Base-by-base conservation (phyloP, 2,113 vertebrate species). In the Turnix velox region DNA sequence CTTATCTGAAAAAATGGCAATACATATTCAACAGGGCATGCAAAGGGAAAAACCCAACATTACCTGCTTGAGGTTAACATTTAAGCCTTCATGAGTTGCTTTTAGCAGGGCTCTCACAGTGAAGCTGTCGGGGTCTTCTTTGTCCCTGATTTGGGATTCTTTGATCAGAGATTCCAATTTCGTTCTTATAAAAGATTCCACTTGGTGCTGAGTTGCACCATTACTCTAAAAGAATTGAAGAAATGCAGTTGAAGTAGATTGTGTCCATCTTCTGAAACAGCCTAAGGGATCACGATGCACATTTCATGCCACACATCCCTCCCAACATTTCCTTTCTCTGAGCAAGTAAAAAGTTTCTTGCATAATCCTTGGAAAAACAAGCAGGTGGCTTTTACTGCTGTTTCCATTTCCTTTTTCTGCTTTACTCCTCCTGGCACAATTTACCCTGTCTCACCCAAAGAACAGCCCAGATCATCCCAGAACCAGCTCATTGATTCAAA, bases 111-210 rank as follows among this genome's bases (percentile, higher is more conserved):
- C 99, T 81, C 98, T 96, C 96, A 99, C 99, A 20, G 99, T 99
- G 97, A 99, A 99, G 96, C 99, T 99, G 97, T 99, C 99, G 1
- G 98, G 97, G 65, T 99, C 99, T 96, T 99, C 99, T 92, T 99
- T 99, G 96, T 99, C 99, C 75, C 98, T 98, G 42, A 99, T 99
- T 45, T 98, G 98, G 91, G 99, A 99, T 97, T 99, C 99, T 93
- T 98, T 99, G 18, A 99, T 92, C 72, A 99, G 97, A 30, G 98
- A 99, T 94, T 99, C 99, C 94, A 99, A 98, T 85, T 99, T 99
- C 74, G 99, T 99, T 90, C 98, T 97, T 94, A 99, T 99, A 80
- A 99, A 98, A 62, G 98, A 99, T 96, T 99, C 99, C 80, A 99
- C 98, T 93, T 99, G 99, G 92, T 98, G 98, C 79, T 99, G 98